A percentile compares a stretch with the other conserved stretches of the same genome.
Evolutionary conservation across 2,113 vertebrate species (phyloP).

Genomic region (Polypterus bichir): DNA sequence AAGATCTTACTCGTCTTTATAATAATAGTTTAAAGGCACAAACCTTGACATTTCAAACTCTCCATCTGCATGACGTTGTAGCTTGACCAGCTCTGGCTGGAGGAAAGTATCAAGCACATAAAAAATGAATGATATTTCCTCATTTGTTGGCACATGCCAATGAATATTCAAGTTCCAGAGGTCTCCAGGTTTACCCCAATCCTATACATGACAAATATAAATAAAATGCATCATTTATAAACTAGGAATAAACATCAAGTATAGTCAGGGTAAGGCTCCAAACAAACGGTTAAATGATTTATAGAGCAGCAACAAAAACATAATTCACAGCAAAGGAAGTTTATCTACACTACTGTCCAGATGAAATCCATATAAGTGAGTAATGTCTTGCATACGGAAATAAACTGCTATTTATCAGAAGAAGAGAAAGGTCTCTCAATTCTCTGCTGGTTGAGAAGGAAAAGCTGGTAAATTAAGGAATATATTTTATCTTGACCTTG

Average conservation of each 20-base stretch:
- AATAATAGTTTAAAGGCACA: background rate
- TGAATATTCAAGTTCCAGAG: constrained; percentile 83
- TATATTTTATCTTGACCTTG: background rate
- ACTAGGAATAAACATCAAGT: no score
- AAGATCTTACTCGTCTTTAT: background rate
- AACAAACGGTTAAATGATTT: no score
- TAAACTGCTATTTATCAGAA: background rate
- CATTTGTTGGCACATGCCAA: constrained; percentile 83
- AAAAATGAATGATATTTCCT: constrained; percentile 74
- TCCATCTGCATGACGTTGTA: constrained; percentile 67
- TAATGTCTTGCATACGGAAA: background rate
- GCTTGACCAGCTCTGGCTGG: constrained; percentile 74
- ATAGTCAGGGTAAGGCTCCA: no score
- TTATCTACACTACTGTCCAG: no score
- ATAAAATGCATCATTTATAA: background rate
- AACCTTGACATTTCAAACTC: constrained; percentile 83
- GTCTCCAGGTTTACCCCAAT: constrained; percentile 95
- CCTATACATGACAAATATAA: constrained; percentile 43
- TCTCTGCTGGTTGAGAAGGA: background rate
- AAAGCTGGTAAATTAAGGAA: background rate
- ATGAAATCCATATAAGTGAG: no score
- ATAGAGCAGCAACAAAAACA: no score
- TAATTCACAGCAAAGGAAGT: no score
- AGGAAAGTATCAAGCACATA: constrained; percentile 82
- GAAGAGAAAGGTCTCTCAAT: background rate